Conservation (phyloP, 2,888 invertebrate genomes). For the Argyresthia albistria region DNA sequence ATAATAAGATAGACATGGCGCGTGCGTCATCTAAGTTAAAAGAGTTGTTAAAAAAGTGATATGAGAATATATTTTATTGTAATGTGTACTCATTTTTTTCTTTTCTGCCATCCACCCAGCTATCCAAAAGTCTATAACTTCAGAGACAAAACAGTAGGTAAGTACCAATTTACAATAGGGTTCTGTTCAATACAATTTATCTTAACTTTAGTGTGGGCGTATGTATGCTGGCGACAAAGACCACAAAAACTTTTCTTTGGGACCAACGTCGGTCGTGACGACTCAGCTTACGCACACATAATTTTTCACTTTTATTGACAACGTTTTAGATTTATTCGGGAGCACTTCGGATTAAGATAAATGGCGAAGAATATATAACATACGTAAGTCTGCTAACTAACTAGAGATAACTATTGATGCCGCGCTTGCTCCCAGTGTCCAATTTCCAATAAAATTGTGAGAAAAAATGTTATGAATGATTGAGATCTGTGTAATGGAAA, state of each 20-base stretch:
- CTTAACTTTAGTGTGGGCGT: too few species aligned
- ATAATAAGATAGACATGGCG: slow-evolving; percentile 79
- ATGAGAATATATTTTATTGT: slow-evolving; percentile 10
- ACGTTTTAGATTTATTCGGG: not conserved
- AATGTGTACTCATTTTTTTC: not conserved
- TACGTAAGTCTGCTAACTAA: not conserved
- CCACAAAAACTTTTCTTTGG: too few species aligned
- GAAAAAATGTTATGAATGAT: not conserved
- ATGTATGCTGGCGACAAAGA: too few species aligned
- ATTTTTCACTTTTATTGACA: too few species aligned
- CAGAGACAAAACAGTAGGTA: not conserved
- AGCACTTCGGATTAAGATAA: not conserved
- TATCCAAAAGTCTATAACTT: not conserved
- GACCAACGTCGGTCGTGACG: too few species aligned
- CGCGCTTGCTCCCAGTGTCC: too few species aligned
- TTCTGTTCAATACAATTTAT: too few species aligned
- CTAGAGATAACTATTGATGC: not conserved
- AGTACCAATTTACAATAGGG: not conserved
- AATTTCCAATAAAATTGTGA: not conserved
- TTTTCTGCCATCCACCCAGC: not conserved
- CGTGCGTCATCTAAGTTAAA: slow-evolving; percentile 74
- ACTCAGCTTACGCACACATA: too few species aligned
- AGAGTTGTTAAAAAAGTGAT: slow-evolving; percentile 68
- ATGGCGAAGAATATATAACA: not conserved
- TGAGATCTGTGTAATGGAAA: too few species aligned